These are phyloP conservation scores for Gymnarchus niloticus DNA, from an alignment of 2,113 vertebrate genomes.

Conservation along the genomic window DNA sequence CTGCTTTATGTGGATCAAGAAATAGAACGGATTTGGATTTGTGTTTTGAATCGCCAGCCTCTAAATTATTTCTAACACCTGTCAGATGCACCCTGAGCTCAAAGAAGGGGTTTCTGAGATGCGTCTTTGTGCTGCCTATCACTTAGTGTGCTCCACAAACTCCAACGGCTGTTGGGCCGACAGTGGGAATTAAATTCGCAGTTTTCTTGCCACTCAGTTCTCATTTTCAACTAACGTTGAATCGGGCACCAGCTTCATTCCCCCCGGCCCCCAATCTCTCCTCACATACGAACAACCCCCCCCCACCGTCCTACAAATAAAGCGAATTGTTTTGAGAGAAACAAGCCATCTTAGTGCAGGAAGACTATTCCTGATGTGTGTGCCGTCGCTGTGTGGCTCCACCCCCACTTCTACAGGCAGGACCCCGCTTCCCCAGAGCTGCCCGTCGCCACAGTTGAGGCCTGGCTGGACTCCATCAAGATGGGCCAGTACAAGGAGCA, in stretches of 20 bases:
- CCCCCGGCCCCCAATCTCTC: not conserved
- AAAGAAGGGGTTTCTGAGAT: not conserved
- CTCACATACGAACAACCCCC: not conserved
- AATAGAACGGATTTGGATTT: not conserved
- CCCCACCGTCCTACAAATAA: not conserved
- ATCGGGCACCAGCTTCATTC: not conserved
- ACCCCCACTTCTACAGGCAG: slow-evolving; percentile 42
- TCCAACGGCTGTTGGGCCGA: not conserved
- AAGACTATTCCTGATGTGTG: not conserved
- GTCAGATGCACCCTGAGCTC: slow-evolving; percentile 37
- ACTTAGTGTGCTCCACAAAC: not conserved
- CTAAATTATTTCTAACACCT: slow-evolving; percentile 7
- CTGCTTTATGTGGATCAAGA: not conserved
- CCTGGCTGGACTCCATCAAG: slow-evolving; percentile 94
- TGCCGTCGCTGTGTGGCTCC: not conserved
- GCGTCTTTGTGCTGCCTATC: not conserved
- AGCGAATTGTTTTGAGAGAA: not conserved
- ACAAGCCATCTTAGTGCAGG: not conserved
- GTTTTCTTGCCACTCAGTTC: not conserved
- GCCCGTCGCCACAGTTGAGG: slow-evolving; percentile 88
- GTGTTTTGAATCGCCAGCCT: not conserved
- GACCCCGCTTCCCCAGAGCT: slow-evolving; percentile 89
- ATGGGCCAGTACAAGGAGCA: slow-evolving; percentile 97
- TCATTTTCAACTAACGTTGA: not conserved
- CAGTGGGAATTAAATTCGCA: not conserved